Base-by-base conservation (phyloP, 2,797 vertebrate genomes). In the Enteromius thamalakanensis region DNA sequence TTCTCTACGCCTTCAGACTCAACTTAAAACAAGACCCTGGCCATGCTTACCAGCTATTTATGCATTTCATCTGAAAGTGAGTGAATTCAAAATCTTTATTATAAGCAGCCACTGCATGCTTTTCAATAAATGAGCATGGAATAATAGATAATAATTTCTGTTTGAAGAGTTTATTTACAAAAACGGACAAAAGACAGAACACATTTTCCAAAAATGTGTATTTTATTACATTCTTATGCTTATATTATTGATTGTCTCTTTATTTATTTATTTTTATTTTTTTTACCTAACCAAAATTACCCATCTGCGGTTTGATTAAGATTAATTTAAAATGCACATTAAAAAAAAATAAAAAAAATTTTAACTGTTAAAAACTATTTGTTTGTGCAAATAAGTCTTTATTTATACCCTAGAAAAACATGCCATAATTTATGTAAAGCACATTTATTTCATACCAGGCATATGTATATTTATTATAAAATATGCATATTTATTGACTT, bases 1-100 rank as follows among this genome's bases (percentile, higher is more conserved):
- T 76, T 26, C 60, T 81, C 58, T 3, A 34, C 45, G 42, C 53
- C 58, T 70, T 51, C 70, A 64, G 29, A 65, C 69, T 64, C 8
- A 37, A 81, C 45, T 65, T 65, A 14, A 49, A 72, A 74, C 26
- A 49, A 17, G 26, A 64, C 47, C 15, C 11, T 77, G 37, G 19
- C 23, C 2, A n/a, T 14, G 42, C 21, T 6, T 12, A 42, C 23
- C 29, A 32, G 26, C 9, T 34, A 64, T 32, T 64, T 9, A 64
- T 64, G 6, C 62, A 34, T 64, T 32, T 34, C 62, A 19, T 34
- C 62, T 64, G 62, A 64, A 64, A 32, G 60, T 12, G 49, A 12
- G 26, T 53, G 21, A 49, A 72, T 32, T 29, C 15, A 70, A 47
- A 70, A 45, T 6, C 2, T 23, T 69, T n/a, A 67, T 40, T 21